phyloP scores from a whole-genome alignment of 1,140 invertebrate species.

The Sinonovacula constricta region DNA sequence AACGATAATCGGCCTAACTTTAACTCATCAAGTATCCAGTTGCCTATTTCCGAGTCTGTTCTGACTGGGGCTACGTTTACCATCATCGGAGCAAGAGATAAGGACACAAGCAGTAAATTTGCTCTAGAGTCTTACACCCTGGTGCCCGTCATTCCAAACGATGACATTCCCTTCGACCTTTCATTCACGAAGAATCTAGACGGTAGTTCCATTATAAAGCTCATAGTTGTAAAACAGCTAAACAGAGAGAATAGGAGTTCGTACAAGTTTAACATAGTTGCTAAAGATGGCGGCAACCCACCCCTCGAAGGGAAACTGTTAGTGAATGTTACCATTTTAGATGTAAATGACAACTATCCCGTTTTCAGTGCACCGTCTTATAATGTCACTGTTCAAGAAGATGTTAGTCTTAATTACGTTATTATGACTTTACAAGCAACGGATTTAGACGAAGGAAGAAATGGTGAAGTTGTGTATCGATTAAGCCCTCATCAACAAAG shows the following conservation, averaged over 20 bases:
- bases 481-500: slow-evolving; percentile 80
- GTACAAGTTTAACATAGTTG: slow-evolving; percentile 85
- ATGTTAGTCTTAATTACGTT: slow-evolving; percentile 50
- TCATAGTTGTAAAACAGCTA: slow-evolving; percentile 63
- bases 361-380: slow-evolving; percentile 89
- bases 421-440: slow-evolving; percentile 84
- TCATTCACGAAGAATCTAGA: slow-evolving; percentile 65
- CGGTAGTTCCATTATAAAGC: slow-evolving; percentile 62
- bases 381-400: slow-evolving; percentile 82
- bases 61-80: slow-evolving; percentile 60
- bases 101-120: slow-evolving; percentile 63
- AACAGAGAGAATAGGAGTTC: slow-evolving; percentile 62
- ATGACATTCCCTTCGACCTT: slow-evolving; percentile 59
- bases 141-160: slow-evolving; percentile 38
- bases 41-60: slow-evolving; percentile 69
- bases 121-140: slow-evolving; percentile 64
- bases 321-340: slow-evolving; percentile 83
- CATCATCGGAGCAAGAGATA: slow-evolving; percentile 67
- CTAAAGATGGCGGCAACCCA: slow-evolving; percentile 82
- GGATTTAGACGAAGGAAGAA: slow-evolving; percentile 89
- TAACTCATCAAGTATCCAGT: slow-evolving; percentile 47
- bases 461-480: slow-evolving; percentile 88
- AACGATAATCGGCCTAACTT: slow-evolving; percentile 74
- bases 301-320: slow-evolving; percentile 59
- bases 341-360: slow-evolving; percentile 76